These are phyloP conservation scores for Turdus rufiventris DNA, from an alignment of 2,113 vertebrate genomes.

Conservation along the genomic window DNA sequence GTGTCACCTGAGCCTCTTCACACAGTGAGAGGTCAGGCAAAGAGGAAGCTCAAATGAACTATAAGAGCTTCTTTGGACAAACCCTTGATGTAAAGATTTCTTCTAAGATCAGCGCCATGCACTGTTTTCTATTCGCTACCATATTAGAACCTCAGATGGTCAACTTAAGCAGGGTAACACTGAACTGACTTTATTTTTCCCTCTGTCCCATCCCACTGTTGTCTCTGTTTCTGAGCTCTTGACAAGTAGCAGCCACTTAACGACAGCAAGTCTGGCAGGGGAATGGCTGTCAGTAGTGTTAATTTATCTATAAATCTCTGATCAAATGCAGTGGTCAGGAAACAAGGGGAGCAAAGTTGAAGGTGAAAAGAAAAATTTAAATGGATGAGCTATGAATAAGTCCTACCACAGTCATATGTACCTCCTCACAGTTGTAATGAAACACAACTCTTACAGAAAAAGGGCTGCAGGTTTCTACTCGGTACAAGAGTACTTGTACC, in stretches of 20 bases:
- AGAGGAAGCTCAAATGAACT: not conserved
- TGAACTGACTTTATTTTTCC: slow-evolving; percentile 12
- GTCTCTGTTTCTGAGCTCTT: slow-evolving; percentile 34
- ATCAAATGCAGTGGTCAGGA: slow-evolving; percentile 35
- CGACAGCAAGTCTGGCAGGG: slow-evolving; percentile 23
- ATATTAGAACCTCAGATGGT: not conserved
- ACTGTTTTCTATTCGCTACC: not conserved
- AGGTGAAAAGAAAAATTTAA: slow-evolving; percentile 18
- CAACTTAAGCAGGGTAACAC: not conserved
- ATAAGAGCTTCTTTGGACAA: not conserved
- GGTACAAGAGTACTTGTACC: not conserved
- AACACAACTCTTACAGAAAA: not conserved
- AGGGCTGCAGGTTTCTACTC: not conserved
- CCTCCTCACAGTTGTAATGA: not conserved
- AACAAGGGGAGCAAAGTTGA: slow-evolving; percentile 22
- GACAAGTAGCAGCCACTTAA: slow-evolving; percentile 19
- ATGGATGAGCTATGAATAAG: not conserved
- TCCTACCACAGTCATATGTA: not conserved
- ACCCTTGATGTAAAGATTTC: not conserved
- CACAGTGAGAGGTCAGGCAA: not conserved
- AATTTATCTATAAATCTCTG: slow-evolving; percentile 60
- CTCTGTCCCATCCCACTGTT: slow-evolving; percentile 12
- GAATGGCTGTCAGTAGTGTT: slow-evolving; percentile 6
- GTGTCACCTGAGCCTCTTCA: not conserved
- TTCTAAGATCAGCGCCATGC: not conserved